These are phyloP conservation scores for Nymphalis urticae DNA, from an alignment of 2,888 invertebrate genomes.

Conservation along the genomic window DNA sequence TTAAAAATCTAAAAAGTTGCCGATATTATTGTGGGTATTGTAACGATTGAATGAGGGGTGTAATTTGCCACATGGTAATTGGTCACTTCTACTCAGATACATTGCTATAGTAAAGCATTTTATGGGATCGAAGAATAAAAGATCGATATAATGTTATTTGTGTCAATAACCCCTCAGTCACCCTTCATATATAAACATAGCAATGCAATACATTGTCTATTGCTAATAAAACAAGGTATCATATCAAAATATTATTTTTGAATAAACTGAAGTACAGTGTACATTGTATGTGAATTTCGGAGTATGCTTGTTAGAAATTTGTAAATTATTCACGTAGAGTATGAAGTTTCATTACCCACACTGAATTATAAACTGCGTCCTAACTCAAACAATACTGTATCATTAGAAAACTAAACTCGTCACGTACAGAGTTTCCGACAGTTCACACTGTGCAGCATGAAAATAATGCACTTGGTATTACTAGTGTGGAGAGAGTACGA, in stretches of 20 bases:
- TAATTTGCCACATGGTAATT: no score
- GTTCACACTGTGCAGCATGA: conserved; percentile 20
- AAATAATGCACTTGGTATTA: conserved; percentile 20
- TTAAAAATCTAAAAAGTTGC: no score
- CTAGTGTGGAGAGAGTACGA: conserved; percentile 1
- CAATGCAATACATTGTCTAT: no score
- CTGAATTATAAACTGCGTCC: conserved; percentile 23
- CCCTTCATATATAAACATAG: no score
- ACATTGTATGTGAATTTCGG: conserved; percentile 1
- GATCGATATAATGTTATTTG: no score
- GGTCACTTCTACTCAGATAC: no score
- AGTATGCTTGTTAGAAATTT: conserved; percentile 11
- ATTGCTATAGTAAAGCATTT: no score
- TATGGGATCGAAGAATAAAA: no score
- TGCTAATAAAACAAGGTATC: no score
- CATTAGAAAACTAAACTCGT: conserved; percentile 28
- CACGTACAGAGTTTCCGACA: conserved; percentile 21
- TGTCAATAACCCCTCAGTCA: no score
- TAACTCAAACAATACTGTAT: conserved; percentile 34
- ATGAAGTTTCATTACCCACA: conserved; percentile 28
- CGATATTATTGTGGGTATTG: no score
- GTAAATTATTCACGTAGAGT: conserved; percentile 24
- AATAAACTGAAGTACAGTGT: background rate
- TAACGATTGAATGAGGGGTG: no score
- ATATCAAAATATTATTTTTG: background rate